Conservation (phyloP, 1,140 invertebrate genomes). For the Drosophila pseudoananassae region DNA sequence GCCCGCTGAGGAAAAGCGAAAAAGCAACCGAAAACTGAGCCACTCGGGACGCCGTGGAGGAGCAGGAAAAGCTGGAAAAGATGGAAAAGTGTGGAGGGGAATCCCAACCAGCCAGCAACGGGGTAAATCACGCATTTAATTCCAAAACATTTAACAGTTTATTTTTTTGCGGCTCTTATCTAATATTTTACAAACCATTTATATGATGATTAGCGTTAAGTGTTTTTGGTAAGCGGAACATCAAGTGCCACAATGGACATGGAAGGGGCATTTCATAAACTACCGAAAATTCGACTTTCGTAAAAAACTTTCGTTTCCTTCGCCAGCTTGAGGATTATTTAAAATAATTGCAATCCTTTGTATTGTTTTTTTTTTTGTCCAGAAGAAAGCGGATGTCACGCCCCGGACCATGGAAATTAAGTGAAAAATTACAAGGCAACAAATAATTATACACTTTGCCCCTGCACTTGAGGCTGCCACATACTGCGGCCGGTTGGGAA, state of each 20-base stretch:
- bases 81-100: background rate
- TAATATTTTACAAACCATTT: conserved; percentile 83
- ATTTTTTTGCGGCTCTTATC: conserved; percentile 69
- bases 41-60: conserved; percentile 19
- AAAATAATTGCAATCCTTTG: conserved; percentile 68
- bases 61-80: background rate
- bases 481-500: conserved; percentile 11
- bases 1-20: conserved; percentile 34
- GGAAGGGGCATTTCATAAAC: background rate
- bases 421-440: conserved; percentile 76
- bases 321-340: conserved; percentile 20
- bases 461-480: conserved; percentile 61
- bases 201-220: conserved; percentile 79
- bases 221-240: conserved; percentile 34
- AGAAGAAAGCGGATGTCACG: conserved; percentile 58
- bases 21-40: conserved; percentile 17
- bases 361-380: conserved; percentile 30
- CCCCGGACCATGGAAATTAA: conserved; percentile 73
- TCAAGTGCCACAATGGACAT: background rate
- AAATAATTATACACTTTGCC: conserved; percentile 74
- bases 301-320: conserved; percentile 11
- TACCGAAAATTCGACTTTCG: conserved; percentile 24
- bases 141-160: conserved; percentile 82
- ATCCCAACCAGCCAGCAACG: conserved; percentile 46
- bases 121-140: conserved; percentile 83